Conservation (phyloP, 2,797 vertebrate genomes). For the Cichlasoma orientale region DNA sequence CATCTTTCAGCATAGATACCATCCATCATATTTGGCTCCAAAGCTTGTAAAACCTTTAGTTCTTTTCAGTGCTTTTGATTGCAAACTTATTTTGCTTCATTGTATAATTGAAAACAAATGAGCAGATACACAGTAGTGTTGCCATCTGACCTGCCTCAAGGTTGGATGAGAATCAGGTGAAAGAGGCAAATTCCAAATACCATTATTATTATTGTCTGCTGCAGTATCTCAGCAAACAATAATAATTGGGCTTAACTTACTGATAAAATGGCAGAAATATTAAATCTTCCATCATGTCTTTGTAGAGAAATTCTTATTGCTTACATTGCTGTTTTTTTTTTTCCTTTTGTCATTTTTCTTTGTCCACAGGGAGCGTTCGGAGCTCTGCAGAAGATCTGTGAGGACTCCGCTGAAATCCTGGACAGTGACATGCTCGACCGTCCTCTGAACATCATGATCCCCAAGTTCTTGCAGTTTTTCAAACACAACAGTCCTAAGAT, state of each 20-base stretch:
- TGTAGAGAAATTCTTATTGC: background rate
- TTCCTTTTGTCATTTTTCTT: background rate
- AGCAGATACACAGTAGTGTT: background rate
- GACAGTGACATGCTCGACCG: slow-evolving; percentile 96
- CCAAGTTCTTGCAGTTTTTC: slow-evolving; percentile 97
- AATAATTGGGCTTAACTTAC: background rate
- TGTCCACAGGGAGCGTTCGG: slow-evolving; percentile 90
- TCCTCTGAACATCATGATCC: slow-evolving; percentile 98
- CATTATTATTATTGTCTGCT: background rate
- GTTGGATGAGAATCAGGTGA: background rate
- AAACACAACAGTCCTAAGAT: slow-evolving; percentile 98
- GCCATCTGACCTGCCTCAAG: background rate
- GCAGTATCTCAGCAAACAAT: background rate
- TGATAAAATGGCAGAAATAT: background rate
- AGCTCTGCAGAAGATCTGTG: slow-evolving; percentile 97
- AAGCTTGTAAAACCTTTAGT: background rate
- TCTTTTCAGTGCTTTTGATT: background rate
- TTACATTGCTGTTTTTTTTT: background rate
- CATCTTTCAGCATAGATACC: too few relatives aligned
- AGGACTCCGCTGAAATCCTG: slow-evolving; percentile 97
- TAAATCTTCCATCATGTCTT: background rate
- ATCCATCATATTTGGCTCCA: background rate
- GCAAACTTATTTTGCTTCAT: background rate
- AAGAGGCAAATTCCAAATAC: background rate
- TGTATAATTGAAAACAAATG: background rate